A percentile compares a stretch with the other conserved stretches of the same genome.
phyloP scores from a whole-genome alignment of 2,113 vertebrate species.

The Nothocercus nigrocapillus region DNA sequence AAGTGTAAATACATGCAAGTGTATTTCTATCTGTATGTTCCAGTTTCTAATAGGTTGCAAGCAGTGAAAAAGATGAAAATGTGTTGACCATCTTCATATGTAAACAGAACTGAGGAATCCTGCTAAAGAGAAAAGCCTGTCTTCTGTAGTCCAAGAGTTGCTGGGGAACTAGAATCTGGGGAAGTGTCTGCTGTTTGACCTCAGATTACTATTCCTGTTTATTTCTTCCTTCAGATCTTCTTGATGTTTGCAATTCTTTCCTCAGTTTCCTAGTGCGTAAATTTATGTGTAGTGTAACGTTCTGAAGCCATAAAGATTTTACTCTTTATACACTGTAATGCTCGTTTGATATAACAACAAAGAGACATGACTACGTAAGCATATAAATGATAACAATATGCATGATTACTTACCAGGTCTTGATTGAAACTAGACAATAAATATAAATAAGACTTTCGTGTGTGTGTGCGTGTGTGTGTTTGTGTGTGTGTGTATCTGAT shows the following conservation, averaged over 20 bases:
- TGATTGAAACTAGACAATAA: neutral
- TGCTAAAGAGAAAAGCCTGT: neutral
- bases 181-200: neutral
- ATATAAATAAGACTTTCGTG: neutral
- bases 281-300: neutral
- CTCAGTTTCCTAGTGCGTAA: neutral
- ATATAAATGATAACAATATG: neutral
- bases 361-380: neutral
- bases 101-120: neutral
- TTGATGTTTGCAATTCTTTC: neutral
- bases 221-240: neutral
- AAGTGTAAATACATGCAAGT: neutral
- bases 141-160: neutral
- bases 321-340: neutral
- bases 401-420: neutral
- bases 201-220: neutral
- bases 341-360: neutral
- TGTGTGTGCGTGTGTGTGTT: neutral
- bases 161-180: neutral
- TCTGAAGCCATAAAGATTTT: fast-evolving
- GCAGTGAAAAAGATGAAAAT: neutral
- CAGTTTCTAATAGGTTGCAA: neutral
- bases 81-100: neutral
- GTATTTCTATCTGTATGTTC: neutral
- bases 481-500: too few species aligned